Conservation (phyloP, 2,888 invertebrate species). For the Drosophila pegasa region DNA sequence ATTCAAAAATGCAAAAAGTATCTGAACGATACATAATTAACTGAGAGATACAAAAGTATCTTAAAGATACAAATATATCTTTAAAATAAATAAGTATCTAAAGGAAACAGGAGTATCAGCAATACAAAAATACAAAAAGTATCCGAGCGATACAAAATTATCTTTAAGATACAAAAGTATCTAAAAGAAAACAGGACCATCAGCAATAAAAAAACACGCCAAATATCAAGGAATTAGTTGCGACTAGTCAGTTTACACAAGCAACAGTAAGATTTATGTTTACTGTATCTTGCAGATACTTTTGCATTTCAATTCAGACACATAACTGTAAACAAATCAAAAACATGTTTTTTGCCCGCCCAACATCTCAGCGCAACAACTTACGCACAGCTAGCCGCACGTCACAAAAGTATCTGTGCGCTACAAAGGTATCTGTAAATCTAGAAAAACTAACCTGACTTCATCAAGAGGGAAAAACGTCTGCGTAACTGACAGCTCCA, state of each 20-base stretch:
- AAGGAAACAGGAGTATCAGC: neutral
- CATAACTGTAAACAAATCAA: neutral
- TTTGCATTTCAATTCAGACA: neutral
- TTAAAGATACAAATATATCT: neutral
- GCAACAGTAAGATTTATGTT: neutral
- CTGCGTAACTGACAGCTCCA: constrained; percentile 18
- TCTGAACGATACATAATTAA: constrained; percentile 1
- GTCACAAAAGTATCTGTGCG: constrained; percentile 6
- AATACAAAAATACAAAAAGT: neutral
- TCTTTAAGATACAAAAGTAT: neutral
- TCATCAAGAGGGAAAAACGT: constrained; percentile 1
- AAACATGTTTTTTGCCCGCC: neutral
- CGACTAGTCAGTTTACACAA: neutral
- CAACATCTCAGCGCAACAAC: neutral
- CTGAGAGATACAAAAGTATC: neutral
- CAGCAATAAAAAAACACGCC: neutral
- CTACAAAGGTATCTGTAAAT: constrained; percentile 10
- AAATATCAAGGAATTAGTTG: neutral
- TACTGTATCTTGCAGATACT: too few species aligned
- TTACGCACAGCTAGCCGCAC: constrained; percentile 5
- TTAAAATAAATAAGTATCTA: neutral
- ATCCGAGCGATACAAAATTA: neutral
- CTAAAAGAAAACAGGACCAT: neutral
- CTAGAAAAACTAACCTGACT: constrained; percentile 4
- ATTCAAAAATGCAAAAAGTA: constrained; percentile 18